Evolutionary conservation across 2,888 invertebrate species (phyloP), one percentile per base, ranked within the genome.

Genomic region (Microchrysa polita): DNA sequence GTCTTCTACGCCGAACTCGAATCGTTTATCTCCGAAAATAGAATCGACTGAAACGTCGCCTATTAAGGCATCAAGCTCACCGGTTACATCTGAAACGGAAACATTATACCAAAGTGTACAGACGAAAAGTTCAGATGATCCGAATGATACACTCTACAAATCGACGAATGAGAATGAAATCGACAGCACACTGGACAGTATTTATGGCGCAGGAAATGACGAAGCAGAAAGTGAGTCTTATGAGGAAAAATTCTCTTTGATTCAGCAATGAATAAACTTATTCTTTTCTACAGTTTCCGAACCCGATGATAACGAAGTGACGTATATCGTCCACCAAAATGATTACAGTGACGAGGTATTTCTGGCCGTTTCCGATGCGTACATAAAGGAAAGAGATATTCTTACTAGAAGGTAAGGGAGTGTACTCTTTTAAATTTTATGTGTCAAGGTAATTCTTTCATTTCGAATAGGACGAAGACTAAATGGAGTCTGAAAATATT

Each of bases 401-500:
- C 80, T 85, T 61, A 87, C 81, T 65, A 83, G 83, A 77, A 81
- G 81, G 81, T 87, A 81, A 9, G 9, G 2, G 4, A 23, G 14
- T 5, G 44, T 9, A 42, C 42, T 42, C n/a, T n/a, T n/a, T n/a
- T n/a, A 42, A 42, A 42, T 7, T 42, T 42, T 42, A 7, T 42
- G 42, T 7, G 42, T 42, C 42, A 42, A n/a, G n/a, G 42, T 42
- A 9, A 20, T 20, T 61, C 5, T 1, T 27, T 2, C 16, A 65
- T 48, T 23, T 5, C 73, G 75, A 76, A 73, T 22, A 85, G 84
- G 73, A 86, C 85, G 0, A 81, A 81, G 77, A 82, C 83, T 0
- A 85, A 83, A 75, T 89, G 89, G 88, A 85, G 86, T 65, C 78
- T 88, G 0, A 86, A 86, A 77, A 86, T 86, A 2, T 81, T 89